These are phyloP conservation scores for Intellagama lesueurii DNA, from an alignment of 2,797 vertebrate genomes.

Conservation along the genomic window DNA sequence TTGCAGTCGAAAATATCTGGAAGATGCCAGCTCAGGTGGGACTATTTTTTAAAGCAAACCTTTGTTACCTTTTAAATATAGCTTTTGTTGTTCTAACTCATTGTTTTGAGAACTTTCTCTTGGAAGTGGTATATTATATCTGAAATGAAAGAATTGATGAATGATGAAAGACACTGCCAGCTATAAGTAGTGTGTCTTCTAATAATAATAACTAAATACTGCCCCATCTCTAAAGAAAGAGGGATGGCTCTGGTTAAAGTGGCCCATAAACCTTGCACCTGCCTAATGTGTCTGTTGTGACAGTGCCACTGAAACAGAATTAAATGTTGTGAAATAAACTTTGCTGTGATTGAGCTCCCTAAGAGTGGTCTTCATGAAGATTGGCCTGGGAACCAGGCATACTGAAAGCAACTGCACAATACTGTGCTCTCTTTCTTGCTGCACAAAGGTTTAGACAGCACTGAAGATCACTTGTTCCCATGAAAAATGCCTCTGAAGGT, in stretches of 20 bases:
- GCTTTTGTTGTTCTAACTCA: not conserved
- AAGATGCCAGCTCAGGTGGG: too few species aligned
- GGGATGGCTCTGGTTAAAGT: not conserved
- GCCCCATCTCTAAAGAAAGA: not conserved
- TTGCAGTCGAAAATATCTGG: too few species aligned
- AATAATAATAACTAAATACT: not conserved
- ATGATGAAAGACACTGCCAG: not conserved
- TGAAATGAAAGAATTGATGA: not conserved
- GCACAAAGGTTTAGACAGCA: conserved; percentile 15
- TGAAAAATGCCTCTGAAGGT: conserved; percentile 28
- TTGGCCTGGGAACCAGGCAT: not conserved
- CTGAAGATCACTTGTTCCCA: conserved; percentile 3
- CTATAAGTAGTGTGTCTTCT: not conserved
- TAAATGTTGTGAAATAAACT: conserved; percentile 10
- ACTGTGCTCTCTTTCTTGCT: conserved; percentile 28
- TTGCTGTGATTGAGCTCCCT: not conserved
- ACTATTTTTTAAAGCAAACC: too few species aligned
- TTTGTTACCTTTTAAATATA: not conserved
- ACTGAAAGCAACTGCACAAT: conserved; percentile 27
- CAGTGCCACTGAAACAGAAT: conserved; percentile 7
- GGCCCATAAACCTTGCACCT: conserved; percentile 1
- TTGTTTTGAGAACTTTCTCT: not conserved
- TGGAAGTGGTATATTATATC: not conserved
- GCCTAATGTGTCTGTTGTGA: conserved; percentile 14
- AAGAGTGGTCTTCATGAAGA: not conserved